Evolutionary conservation across 2,797 vertebrate genomes (phyloP).

Genomic region (Gorsachius magnificus): DNA sequence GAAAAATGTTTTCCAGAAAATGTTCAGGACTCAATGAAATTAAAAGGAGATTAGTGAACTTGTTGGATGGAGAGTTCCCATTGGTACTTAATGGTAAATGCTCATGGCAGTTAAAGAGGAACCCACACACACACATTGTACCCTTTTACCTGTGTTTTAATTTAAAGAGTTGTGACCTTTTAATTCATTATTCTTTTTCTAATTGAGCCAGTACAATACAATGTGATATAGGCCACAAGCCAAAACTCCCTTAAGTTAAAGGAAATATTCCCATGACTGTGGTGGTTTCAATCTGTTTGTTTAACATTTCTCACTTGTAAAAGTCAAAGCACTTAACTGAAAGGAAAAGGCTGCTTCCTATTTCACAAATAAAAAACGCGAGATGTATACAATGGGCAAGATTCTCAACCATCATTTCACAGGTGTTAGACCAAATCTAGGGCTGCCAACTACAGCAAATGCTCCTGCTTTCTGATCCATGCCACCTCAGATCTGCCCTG

Average conservation of each 20-base stretch:
- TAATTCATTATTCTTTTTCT: conserved; percentile 11
- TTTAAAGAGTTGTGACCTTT: conserved; percentile 4
- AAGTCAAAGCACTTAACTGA: conserved; percentile 33
- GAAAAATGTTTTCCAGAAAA: conserved; percentile 55
- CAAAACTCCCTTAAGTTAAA: conserved; percentile 33
- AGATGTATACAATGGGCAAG: background rate
- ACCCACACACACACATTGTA: background rate
- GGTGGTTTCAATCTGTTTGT: conserved; percentile 40
- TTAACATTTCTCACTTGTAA: conserved; percentile 29
- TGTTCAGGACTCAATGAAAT: conserved; percentile 37
- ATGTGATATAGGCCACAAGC: background rate
- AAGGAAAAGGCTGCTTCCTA: conserved; percentile 14
- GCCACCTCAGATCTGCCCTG: background rate
- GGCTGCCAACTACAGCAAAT: background rate
- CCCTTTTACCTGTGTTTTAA: background rate
- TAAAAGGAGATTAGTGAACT: conserved; percentile 39
- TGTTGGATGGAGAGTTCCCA: background rate
- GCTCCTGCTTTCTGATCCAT: background rate
- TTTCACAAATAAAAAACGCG: background rate
- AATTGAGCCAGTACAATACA: background rate
- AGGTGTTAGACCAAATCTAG: background rate
- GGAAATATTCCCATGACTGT: conserved; percentile 15
- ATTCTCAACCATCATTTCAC: background rate
- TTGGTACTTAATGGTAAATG: background rate
- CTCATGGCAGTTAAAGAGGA: background rate